Evolutionary conservation across 2,888 invertebrate species (phyloP).

Genomic region (Harpalus rubripes): DNA sequence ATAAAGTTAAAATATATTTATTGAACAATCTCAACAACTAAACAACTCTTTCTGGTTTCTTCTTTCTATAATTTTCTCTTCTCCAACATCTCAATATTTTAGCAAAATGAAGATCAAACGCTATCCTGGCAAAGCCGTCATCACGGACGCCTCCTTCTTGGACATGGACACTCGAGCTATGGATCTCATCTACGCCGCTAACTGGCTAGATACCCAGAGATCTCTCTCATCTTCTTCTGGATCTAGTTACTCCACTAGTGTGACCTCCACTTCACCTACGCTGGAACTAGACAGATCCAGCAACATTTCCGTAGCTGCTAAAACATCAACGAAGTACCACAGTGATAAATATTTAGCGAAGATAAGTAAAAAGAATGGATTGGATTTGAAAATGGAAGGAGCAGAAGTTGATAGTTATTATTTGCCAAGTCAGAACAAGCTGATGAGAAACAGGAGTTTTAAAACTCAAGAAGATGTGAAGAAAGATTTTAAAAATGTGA

Average conservation of each 20-base stretch:
- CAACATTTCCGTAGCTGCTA: conserved; percentile 69
- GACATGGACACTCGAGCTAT: conserved; percentile 85
- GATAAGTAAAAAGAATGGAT: conserved; percentile 40
- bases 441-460: conserved; percentile 68
- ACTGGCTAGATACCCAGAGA: conserved; percentile 88
- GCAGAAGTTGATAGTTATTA: conserved; percentile 74
- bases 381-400: conserved; percentile 72
- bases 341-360: conserved; percentile 60
- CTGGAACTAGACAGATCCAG: conserved; percentile 79
- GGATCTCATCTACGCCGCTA: conserved; percentile 89
- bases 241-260: conserved; percentile 71
- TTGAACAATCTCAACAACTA: too few species aligned
- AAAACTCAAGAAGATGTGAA: conserved; percentile 64
- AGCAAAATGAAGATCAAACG: conserved; percentile 88
- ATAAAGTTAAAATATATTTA: too few species aligned
- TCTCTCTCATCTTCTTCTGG: conserved; percentile 78
- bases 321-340: conserved; percentile 42
- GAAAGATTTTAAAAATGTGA: conserved; percentile 70
- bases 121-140: conserved; percentile 90
- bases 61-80: too few species aligned
- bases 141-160: conserved; percentile 80
- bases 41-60: too few species aligned
- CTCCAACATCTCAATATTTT: too few species aligned
- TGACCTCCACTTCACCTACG: conserved; percentile 74
- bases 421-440: conserved; percentile 71